These are phyloP conservation scores for Corythaixoides concolor DNA, from an alignment of 2,113 vertebrate genomes.

Conservation along the genomic window DNA sequence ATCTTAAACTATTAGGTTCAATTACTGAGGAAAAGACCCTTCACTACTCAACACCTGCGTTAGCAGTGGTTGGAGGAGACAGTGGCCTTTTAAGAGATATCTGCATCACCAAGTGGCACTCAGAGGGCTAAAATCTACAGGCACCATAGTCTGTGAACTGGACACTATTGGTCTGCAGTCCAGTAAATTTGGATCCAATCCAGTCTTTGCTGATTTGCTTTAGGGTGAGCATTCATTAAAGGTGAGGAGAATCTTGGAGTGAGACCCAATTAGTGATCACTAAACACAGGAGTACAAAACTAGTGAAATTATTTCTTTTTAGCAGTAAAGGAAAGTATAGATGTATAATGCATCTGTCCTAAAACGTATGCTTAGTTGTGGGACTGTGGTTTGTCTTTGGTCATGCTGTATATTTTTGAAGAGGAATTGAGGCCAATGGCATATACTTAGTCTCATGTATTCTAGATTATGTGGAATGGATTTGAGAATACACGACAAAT, in stretches of 20 bases:
- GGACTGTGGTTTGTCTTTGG: constrained; percentile 46
- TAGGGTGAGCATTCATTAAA: background rate
- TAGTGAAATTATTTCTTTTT: background rate
- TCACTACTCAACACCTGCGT: background rate
- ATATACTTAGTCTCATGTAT: background rate
- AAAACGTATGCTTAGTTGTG: constrained; percentile 11
- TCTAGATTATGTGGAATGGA: constrained; percentile 20
- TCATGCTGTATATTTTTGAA: constrained; percentile 46
- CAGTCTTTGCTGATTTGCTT: background rate
- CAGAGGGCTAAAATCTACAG: background rate
- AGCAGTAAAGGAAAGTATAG: background rate
- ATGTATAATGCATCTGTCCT: background rate
- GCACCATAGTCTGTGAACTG: background rate
- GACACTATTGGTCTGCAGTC: background rate
- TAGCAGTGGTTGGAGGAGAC: background rate
- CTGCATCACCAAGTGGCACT: background rate
- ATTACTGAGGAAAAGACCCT: background rate
- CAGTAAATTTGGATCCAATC: background rate
- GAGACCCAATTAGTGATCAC: background rate
- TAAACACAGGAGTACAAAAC: background rate
- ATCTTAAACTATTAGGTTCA: background rate
- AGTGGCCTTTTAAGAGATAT: background rate
- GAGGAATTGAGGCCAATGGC: background rate
- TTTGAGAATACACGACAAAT: constrained; percentile 40
- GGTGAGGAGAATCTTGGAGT: background rate